Evolutionary conservation across 2,113 vertebrate genomes (phyloP).

Genomic region (Amblyopsis rosae): DNA sequence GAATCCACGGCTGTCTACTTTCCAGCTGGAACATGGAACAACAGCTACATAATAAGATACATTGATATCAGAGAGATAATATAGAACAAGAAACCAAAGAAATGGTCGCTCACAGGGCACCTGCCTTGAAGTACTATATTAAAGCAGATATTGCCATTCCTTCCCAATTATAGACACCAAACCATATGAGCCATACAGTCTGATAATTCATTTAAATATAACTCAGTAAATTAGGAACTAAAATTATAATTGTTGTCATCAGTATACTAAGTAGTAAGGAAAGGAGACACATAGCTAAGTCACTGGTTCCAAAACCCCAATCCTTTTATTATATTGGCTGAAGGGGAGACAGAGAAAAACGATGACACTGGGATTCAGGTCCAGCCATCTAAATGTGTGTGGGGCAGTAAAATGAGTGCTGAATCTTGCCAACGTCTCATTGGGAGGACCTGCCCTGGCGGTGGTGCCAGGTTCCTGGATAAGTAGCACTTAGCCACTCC

Average conservation of each 20-base stretch:
- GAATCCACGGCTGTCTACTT: conserved; percentile 31
- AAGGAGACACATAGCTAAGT: no score
- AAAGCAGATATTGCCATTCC: no score
- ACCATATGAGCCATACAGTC: no score
- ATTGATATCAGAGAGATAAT: not conserved
- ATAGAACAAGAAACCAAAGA: not conserved
- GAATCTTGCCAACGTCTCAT: conserved; percentile 33
- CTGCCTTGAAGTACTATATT: no score
- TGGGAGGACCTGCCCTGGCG: conserved; percentile 24
- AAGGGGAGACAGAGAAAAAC: conserved; percentile 22
- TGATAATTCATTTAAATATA: no score
- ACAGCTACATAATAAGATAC: not conserved
- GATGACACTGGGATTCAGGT: conserved; percentile 33
- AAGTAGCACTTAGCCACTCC: conserved; percentile 63
- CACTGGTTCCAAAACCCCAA: no score
- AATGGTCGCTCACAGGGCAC: not conserved
- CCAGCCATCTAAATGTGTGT: conserved; percentile 60
- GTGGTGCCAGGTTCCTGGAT: conserved; percentile 53
- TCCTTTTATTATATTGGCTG: no score
- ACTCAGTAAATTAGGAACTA: no score
- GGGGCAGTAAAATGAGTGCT: conserved; percentile 9
- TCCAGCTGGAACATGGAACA: conserved; percentile 29
- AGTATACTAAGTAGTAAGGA: no score
- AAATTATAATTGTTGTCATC: no score
- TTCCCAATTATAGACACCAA: no score